Conservation (phyloP, 1,140 invertebrate genomes). For the Anastatus disparis region DNA sequence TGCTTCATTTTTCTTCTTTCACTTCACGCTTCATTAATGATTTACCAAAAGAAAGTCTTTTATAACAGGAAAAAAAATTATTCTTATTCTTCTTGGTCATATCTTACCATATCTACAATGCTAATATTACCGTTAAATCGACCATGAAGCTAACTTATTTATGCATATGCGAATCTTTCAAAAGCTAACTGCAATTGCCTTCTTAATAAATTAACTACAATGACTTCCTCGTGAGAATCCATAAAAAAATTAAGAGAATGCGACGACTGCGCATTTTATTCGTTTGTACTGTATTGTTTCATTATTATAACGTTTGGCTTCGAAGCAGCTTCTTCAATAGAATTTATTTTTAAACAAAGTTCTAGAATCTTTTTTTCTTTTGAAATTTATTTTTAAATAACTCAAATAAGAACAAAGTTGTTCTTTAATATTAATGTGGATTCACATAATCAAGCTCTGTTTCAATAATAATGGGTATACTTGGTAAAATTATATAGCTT, state of each 20-base stretch:
- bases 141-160: constrained; percentile 8
- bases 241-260: too few relatives aligned
- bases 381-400: neutral
- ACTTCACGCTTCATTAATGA: too few relatives aligned
- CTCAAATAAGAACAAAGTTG: too few relatives aligned
- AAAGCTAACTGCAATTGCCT: neutral
- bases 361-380: neutral
- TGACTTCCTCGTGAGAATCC: neutral
- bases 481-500: too few relatives aligned
- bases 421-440: too few relatives aligned
- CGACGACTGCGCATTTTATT: neutral
- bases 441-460: too few relatives aligned
- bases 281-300: neutral
- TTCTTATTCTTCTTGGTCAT: neutral
- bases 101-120: neutral
- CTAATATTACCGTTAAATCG: neutral
- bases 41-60: constrained; percentile 30
- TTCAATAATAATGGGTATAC: too few relatives aligned
- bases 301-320: neutral
- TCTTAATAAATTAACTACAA: neutral
- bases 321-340: too few relatives aligned
- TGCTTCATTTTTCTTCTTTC: too few relatives aligned
- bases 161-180: constrained; percentile 1
- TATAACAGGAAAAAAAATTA: neutral
- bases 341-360: neutral